These are phyloP conservation scores for Dicyrtomina minuta DNA, from an alignment of 2,888 invertebrate species.

Conservation along the genomic window DNA sequence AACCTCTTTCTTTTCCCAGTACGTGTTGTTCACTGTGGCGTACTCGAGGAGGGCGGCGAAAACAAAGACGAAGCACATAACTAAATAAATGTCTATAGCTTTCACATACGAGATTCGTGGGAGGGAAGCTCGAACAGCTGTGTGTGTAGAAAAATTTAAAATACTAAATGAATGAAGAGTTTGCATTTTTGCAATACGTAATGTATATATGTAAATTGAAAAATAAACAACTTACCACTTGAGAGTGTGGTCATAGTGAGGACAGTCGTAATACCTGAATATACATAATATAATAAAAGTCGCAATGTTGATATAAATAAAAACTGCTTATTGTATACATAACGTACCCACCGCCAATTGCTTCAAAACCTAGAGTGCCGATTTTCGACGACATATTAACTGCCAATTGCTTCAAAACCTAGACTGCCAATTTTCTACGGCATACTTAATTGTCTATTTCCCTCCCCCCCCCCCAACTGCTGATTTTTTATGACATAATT, in stretches of 20 bases:
- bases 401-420: no score
- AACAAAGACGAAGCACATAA: slow-evolving; percentile 64
- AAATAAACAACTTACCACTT: slow-evolving; percentile 48
- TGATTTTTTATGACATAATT: no score
- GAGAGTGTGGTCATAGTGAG: slow-evolving; percentile 64
- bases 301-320: no score
- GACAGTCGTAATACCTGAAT: slow-evolving; percentile 63
- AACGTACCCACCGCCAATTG: no score
- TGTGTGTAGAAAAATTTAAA: no score
- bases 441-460: no score
- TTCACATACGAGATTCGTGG: slow-evolving; percentile 64
- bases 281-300: neutral
- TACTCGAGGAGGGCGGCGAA: slow-evolving; percentile 64
- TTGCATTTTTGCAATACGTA: neutral
- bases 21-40: slow-evolving; percentile 64
- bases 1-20: slow-evolving; percentile 59
- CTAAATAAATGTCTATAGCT: slow-evolving; percentile 64
- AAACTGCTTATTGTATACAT: no score
- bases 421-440: no score
- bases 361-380: no score
- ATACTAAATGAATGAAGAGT: neutral
- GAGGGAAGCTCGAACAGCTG: slow-evolving; percentile 62
- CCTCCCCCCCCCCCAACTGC: neutral
- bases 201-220: neutral
- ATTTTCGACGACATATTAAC: no score